These are phyloP conservation scores for Adelognathus sp. DNA, from an alignment of 2,888 invertebrate genomes.

Conservation along the genomic window DNA sequence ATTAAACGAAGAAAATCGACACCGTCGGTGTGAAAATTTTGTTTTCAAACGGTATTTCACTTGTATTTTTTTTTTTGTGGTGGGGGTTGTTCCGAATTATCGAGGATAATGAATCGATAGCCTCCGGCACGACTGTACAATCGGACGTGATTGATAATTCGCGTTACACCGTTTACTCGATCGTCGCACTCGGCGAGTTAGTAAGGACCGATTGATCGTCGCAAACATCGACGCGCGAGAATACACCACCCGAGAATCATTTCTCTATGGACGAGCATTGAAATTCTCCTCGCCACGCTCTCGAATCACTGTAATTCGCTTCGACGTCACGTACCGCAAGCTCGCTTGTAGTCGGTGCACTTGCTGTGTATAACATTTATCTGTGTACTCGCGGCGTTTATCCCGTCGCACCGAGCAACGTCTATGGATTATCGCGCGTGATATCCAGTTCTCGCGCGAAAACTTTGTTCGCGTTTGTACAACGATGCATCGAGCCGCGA, in stretches of 20 bases:
- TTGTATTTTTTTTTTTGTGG: too few relatives aligned
- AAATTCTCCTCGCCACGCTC: conserved; percentile 45
- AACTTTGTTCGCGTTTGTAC: not conserved
- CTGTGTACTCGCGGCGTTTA: conserved; percentile 11
- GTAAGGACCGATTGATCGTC: conserved; percentile 31
- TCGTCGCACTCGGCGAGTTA: conserved; percentile 15
- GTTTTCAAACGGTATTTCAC: not conserved
- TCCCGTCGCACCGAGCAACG: not conserved
- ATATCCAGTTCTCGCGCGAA: not conserved
- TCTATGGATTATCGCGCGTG: not conserved
- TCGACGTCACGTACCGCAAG: conserved; percentile 53
- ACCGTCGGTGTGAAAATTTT: not conserved
- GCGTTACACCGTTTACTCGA: conserved; percentile 20
- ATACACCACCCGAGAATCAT: conserved; percentile 38
- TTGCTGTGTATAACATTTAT: not conserved
- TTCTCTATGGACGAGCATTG: conserved; percentile 40
- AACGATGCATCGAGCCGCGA: not conserved
- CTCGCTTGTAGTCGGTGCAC: conserved; percentile 31
- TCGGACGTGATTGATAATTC: conserved; percentile 3
- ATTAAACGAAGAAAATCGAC: not conserved
- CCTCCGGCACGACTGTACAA: too few relatives aligned
- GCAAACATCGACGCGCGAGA: conserved; percentile 48
- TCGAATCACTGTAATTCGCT: conserved; percentile 57
- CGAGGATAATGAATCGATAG: too few relatives aligned
- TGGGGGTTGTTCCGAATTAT: not conserved